Evolutionary conservation across 2,888 invertebrate species (phyloP).

Genomic region (Steinernema scapterisci): DNA sequence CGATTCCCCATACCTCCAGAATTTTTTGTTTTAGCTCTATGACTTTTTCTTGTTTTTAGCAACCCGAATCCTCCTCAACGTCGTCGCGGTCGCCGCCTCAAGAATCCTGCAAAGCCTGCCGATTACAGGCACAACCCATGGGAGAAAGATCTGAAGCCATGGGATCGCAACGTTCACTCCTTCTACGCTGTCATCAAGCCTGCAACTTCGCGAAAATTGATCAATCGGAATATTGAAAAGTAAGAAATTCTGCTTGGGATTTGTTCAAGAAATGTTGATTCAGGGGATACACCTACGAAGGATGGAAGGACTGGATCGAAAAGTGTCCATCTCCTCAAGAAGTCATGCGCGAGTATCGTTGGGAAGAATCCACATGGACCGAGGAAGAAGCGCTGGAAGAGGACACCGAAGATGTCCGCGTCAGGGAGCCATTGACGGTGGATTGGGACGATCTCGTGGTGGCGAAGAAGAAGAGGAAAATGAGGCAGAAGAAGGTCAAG

Average conservation of each 20-base stretch:
- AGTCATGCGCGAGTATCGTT: background rate
- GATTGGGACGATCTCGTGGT: background rate
- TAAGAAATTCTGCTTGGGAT: no score
- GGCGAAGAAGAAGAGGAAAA: background rate
- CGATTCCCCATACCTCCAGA: background rate
- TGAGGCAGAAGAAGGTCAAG: background rate
- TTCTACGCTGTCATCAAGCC: background rate
- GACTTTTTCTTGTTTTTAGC: background rate
- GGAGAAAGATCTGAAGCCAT: background rate
- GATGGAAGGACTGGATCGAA: background rate
- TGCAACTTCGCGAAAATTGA: background rate
- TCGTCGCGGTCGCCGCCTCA: background rate
- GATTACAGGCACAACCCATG: background rate
- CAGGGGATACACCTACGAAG: no score
- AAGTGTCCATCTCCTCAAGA: background rate
- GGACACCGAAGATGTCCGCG: background rate
- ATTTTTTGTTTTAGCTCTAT: background rate
- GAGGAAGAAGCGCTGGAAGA: background rate
- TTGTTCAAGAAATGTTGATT: no score
- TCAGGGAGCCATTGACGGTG: background rate
- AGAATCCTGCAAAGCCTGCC: background rate
- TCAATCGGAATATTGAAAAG: background rate
- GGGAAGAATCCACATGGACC: background rate
- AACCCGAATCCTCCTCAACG: constrained; percentile 10
- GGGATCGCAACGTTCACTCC: background rate